Base-by-base conservation (phyloP, 1,140 invertebrate species). In the Aphaenogaster ashmeadi region DNA sequence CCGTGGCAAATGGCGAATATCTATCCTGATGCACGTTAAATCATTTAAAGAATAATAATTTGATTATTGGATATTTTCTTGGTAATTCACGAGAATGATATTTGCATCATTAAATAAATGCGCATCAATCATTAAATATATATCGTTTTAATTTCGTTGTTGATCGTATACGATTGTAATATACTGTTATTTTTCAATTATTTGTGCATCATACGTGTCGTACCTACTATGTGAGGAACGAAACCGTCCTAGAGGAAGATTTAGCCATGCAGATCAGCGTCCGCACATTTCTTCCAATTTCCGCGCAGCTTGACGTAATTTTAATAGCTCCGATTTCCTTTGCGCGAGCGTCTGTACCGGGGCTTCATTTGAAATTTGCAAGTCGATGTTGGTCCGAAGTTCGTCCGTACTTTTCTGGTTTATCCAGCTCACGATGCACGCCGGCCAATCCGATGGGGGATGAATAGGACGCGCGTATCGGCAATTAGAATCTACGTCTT, bases 401-500 rank as follows among this genome's bases (percentile, higher is more conserved):
- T 81, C 33, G 38, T 50, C 41, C 18, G 18, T 21, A n/a, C 33
- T 33, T 27, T 47, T 6, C 58, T 6, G 15, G 58, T 47, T 64
- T 47, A 66, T 77, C 54, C 54, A 47, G 27, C 64, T 13, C 47
- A 67, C 41, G n/a, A 69, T 60, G 15, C 66, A 21, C 38, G n/a
- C 41, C 33, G 21, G 47, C 15, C 66, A 33, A 58, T 58, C 36
- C 64, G 64, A 41, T 11, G 79, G 21, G 15, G 15, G 52, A 83
- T 71, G 36, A 71, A 74, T 58, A 75, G 38, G 36, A 72, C 3
- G 38, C 80, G 27, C 69, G 67, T 60, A 75, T 84, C 56, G 41
- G 52, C 56, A 84, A 84, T 84, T 84, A 84, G 13, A 84, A 50
- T 62, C 80, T 81, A 50, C 69, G 33, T 74, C 80, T 84, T 84